These are phyloP conservation scores for Dione juno DNA, from an alignment of 2,888 invertebrate genomes.

Conservation along the genomic window DNA sequence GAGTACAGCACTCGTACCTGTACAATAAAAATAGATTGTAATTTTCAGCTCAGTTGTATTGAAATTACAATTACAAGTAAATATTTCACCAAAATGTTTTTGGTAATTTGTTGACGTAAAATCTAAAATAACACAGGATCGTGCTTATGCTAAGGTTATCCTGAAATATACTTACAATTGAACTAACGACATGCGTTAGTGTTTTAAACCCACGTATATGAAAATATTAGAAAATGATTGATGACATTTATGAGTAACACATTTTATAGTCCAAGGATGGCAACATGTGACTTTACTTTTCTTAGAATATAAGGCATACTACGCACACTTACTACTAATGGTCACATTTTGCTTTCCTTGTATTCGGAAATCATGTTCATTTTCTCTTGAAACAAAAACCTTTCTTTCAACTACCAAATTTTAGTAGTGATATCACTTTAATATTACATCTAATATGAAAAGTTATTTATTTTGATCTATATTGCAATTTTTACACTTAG, in stretches of 20 bases:
- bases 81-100: not conserved
- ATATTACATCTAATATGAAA: too few species aligned
- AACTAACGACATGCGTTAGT: not conserved
- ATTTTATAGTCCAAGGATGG: slow-evolving; percentile 1
- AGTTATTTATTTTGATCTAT: too few species aligned
- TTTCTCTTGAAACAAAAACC: too few species aligned
- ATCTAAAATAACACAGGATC: not conserved
- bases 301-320: slow-evolving; percentile 1
- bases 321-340: not conserved
- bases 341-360: not conserved
- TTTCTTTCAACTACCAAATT: too few species aligned
- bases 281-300: slow-evolving; percentile 6
- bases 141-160: not conserved
- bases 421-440: too few species aligned
- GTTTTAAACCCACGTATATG: not conserved
- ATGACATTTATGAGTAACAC: slow-evolving; percentile 13
- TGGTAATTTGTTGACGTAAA: not conserved
- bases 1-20: too few species aligned
- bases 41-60: not conserved
- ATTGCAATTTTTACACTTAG: not conserved
- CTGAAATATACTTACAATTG: not conserved
- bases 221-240: slow-evolving; percentile 8
- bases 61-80: not conserved
- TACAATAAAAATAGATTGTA: not conserved
- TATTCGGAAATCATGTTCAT: too few species aligned